phyloP scores from a whole-genome alignment of 2,113 vertebrate species.

The Vidua chalybeata region DNA sequence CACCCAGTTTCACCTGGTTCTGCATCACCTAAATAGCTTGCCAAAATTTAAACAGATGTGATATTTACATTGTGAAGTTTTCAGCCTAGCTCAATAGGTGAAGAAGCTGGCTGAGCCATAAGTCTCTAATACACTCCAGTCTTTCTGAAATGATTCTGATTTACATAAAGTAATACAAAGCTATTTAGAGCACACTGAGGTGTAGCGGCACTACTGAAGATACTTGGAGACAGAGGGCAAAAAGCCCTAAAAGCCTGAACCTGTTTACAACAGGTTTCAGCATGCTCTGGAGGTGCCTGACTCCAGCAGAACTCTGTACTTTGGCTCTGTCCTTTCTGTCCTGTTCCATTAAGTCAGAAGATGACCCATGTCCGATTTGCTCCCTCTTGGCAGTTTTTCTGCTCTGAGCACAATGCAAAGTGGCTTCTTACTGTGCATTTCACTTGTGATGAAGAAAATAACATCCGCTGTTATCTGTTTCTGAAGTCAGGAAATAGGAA shows the following conservation, averaged over 20 bases:
- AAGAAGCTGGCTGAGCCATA: background rate
- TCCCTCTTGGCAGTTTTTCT: background rate
- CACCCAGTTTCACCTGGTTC: background rate
- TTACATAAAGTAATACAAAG: background rate
- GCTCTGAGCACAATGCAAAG: background rate
- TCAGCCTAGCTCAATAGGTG: background rate
- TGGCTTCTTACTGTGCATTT: background rate
- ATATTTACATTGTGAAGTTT: conserved; percentile 43
- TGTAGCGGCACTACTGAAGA: background rate
- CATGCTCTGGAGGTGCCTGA: background rate
- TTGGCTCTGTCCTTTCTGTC: background rate
- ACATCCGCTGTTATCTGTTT: background rate
- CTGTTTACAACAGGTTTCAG: background rate
- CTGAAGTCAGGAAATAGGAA: background rate
- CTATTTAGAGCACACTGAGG: background rate
- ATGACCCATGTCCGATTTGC: background rate
- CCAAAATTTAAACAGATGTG: conserved; percentile 24
- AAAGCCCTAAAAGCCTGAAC: background rate
- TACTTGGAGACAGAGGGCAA: background rate
- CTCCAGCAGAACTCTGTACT: background rate
- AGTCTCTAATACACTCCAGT: background rate
- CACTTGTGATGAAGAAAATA: background rate
- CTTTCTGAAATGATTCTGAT: conserved; percentile 4
- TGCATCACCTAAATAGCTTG: conserved; percentile 12
- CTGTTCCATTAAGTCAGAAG: background rate